A percentile compares a stretch with the other conserved stretches of the same genome.
Evolutionary conservation across 1,140 invertebrate genomes (phyloP).

Genomic region (Daktulosphaira vitifoliae): DNA sequence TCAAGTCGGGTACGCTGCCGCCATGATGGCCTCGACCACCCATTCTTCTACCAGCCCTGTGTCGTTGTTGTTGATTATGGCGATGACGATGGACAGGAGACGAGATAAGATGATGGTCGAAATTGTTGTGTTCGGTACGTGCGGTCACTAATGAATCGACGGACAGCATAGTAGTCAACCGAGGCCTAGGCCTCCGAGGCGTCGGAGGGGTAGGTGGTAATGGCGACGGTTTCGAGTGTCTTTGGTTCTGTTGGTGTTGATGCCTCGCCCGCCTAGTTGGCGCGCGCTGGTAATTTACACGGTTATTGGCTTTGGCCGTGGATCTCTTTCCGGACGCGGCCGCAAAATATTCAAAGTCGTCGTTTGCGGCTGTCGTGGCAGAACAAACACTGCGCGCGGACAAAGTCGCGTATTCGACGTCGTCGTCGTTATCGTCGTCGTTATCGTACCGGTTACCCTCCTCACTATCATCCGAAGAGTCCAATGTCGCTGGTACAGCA

Average conservation of each 20-base stretch:
- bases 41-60: background rate
- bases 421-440: conserved; percentile 43
- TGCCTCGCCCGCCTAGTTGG: conserved; percentile 4
- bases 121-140: conserved; percentile 29
- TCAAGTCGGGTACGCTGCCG: conserved; percentile 37
- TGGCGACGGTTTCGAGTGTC: conserved; percentile 38
- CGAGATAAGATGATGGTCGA: conserved; percentile 28
- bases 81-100: background rate
- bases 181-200: conserved; percentile 22
- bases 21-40: conserved; percentile 12
- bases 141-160: conserved; percentile 37
- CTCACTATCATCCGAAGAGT: conserved; percentile 40
- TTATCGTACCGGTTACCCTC: conserved; percentile 44
- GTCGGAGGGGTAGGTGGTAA: conserved; percentile 35
- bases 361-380: conserved; percentile 56
- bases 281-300: conserved; percentile 38
- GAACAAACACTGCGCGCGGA: conserved; percentile 50
- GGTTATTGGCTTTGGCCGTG: conserved; percentile 30
- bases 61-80: background rate
- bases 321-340: conserved; percentile 39
- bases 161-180: conserved; percentile 35
- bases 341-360: conserved; percentile 57
- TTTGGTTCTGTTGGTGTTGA: conserved; percentile 39
- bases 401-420: conserved; percentile 50
- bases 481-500: background rate